Base-by-base conservation (phyloP, 2,888 invertebrate species). In the Chydorus sphaericus region DNA sequence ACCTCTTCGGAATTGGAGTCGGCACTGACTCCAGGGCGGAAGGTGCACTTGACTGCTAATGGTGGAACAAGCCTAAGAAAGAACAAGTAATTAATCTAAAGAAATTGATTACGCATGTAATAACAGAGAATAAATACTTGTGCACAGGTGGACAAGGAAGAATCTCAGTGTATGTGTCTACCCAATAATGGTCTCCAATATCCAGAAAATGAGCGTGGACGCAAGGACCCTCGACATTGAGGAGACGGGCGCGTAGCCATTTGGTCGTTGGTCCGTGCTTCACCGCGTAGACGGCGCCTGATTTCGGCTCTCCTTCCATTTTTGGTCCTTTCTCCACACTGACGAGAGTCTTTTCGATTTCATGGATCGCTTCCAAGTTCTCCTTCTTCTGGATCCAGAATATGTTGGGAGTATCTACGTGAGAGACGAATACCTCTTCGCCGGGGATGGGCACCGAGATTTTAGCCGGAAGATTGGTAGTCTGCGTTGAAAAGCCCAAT, bases 301-400 rank as follows among this genome's bases (percentile, higher is more conserved):
- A n/a, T n/a, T n/a, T n/a, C n/a, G n/a, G n/a, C n/a, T n/a, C n/a
- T n/a, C n/a, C n/a, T n/a, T n/a, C n/a, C n/a, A n/a, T n/a, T n/a
- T n/a, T n/a, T n/a, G n/a, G n/a, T n/a, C n/a, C n/a, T 44, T 44
- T 28, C 5, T 23, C 14, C 26, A 44, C 44, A 28, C 26, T 44
- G 23, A 26, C 8, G 7, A 44, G 20, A 14, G 44, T 23, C 23
- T 28, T 8, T 1, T 26, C 26, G 8, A 8, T 23, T 5, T 44
- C 44, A 4, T 28, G 3, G 44, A 44, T 44, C 18, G 23, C 26
- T 44, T 44, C 44, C 4, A 44, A 14, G 7, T 23, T 20, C 14
- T 16, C 23, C n/a, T 52, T 26, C 16, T 14, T n/a, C 20, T 52
- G 52, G 37, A 52, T 23, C 52, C 52, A 52, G 36, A 52, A 52